phyloP scores from a whole-genome alignment of 2,888 invertebrate genomes.

The Scaptomyza cyrtandrae region DNA sequence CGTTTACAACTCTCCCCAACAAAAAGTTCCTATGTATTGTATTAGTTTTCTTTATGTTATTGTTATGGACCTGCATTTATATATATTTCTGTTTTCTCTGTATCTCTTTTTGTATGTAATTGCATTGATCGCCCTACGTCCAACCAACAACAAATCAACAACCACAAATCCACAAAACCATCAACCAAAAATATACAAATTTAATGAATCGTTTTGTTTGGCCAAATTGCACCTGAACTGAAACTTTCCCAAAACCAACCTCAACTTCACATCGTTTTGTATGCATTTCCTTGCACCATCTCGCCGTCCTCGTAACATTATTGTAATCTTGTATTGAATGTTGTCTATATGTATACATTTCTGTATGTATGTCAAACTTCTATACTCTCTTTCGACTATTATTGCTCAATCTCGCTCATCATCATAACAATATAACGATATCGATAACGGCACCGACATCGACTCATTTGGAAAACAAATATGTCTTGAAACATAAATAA shows the following conservation, averaged over 20 bases:
- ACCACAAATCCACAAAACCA: conserved; percentile 63
- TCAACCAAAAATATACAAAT: conserved; percentile 43
- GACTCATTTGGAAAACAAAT: conserved; percentile 56
- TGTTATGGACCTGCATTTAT: conserved; percentile 52
- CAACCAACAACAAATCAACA: conserved; percentile 71
- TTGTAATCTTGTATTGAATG: conserved; percentile 54
- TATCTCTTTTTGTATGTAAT: conserved; percentile 78
- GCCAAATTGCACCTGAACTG: conserved; percentile 58
- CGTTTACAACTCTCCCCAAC: conserved; percentile 1
- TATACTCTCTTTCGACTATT: conserved; percentile 59
- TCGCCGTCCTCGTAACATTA: conserved; percentile 52
- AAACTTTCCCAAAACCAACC: conserved; percentile 5
- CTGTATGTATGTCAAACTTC: conserved; percentile 62
- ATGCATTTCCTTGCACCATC: conserved; percentile 49
- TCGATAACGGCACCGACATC: conserved; percentile 53
- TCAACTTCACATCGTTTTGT: conserved; percentile 40
- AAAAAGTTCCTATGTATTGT: conserved; percentile 23
- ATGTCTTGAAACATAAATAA: conserved; percentile 34
- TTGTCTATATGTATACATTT: conserved; percentile 48
- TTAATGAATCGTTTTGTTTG: conserved; percentile 65
- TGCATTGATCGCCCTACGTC: conserved; percentile 78
- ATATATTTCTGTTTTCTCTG: conserved; percentile 64
- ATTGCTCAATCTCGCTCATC: conserved; percentile 62
- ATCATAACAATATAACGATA: conserved; percentile 52
- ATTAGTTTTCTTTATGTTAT: conserved; percentile 20